These are phyloP conservation scores for Pleuronectes platessa DNA, from an alignment of 2,113 vertebrate genomes.

Conservation along the genomic window DNA sequence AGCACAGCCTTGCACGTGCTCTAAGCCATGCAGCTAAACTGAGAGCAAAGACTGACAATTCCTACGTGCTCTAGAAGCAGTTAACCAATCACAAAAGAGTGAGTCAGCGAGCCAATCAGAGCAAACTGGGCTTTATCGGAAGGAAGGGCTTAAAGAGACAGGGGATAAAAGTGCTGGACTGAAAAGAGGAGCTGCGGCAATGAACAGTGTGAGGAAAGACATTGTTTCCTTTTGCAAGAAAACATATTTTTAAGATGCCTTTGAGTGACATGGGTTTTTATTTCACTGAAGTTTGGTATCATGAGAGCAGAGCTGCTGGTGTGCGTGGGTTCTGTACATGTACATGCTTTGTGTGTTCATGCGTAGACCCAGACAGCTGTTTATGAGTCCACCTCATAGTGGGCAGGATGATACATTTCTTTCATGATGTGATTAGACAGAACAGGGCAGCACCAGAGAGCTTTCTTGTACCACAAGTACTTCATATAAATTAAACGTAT, in stretches of 20 bases:
- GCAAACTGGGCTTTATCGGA: too few relatives aligned
- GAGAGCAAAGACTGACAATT: too few relatives aligned
- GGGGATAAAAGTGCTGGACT: too few relatives aligned
- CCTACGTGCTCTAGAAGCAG: too few relatives aligned
- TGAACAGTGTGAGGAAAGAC: too few relatives aligned
- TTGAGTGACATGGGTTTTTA: not conserved
- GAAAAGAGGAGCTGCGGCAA: too few relatives aligned
- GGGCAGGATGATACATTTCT: not conserved
- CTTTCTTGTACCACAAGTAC: not conserved
- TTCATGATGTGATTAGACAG: conserved; percentile 7
- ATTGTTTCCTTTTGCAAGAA: too few relatives aligned
- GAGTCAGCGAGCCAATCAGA: too few relatives aligned
- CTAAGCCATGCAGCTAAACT: too few relatives aligned
- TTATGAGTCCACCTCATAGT: conserved; percentile 4
- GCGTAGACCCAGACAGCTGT: not conserved
- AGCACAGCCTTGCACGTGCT: too few relatives aligned
- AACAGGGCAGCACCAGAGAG: not conserved
- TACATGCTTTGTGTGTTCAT: not conserved
- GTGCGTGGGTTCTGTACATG: not conserved
- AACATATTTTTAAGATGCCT: not conserved
- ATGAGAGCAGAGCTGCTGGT: not conserved
- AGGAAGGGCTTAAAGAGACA: too few relatives aligned
- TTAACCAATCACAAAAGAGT: too few relatives aligned
- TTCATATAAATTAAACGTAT: not conserved
- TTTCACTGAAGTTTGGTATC: not conserved